A percentile compares a stretch with the other conserved stretches of the same genome.
phyloP scores from a whole-genome alignment of 2,888 invertebrate genomes.

The Mallateleia sp. region DNA sequence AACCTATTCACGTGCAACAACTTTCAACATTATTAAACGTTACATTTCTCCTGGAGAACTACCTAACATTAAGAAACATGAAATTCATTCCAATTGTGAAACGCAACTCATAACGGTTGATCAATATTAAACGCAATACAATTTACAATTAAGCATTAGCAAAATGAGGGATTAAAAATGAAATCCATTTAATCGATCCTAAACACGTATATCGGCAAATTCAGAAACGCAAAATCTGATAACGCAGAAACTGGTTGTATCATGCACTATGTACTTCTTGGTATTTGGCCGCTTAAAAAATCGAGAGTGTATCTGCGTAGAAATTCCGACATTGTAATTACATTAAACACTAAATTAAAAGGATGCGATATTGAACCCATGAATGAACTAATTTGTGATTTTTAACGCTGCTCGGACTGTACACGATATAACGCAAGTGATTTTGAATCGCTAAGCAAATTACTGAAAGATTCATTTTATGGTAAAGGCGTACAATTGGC shows the following conservation, averaged over 20 bases:
- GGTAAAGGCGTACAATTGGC: constrained; percentile 19
- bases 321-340: constrained; percentile 64
- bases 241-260: constrained; percentile 67
- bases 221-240: constrained; percentile 60
- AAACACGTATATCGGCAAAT: not conserved
- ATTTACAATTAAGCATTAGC: constrained; percentile 44
- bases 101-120: constrained; percentile 14
- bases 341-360: constrained; percentile 55
- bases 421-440: constrained; percentile 32
- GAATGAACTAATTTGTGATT: constrained; percentile 55
- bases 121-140: constrained; percentile 37
- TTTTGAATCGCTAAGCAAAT: constrained; percentile 45
- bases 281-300: constrained; percentile 46
- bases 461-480: constrained; percentile 48
- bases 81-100: constrained; percentile 65
- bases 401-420: constrained; percentile 1
- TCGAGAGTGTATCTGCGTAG: constrained; percentile 12
- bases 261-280: constrained; percentile 54
- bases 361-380: constrained; percentile 30
- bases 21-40: constrained; percentile 35
- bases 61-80: constrained; percentile 37
- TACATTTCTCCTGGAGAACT: constrained; percentile 24
- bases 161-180: constrained; percentile 56
- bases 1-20: constrained; percentile 13
- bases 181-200: constrained; percentile 50